These are phyloP conservation scores for Caenorhabditis briggsae DNA, from an alignment of 1,140 invertebrate genomes.

Conservation along the genomic window DNA sequence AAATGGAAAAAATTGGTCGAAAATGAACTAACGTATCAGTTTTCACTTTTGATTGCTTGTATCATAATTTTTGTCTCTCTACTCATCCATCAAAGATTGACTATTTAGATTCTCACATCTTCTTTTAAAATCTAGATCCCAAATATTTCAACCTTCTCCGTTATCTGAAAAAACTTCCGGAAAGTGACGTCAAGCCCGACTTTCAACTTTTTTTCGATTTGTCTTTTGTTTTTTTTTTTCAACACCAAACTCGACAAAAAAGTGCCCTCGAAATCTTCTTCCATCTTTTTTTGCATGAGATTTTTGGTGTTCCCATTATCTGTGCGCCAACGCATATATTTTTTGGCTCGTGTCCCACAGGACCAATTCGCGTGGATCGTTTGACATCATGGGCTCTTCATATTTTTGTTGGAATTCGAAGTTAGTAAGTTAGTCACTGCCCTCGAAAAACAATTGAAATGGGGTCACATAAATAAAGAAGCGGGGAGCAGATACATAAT, in stretches of 20 bases:
- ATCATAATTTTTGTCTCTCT: not conserved
- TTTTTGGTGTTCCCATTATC: slow-evolving; percentile 48
- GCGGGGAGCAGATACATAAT: slow-evolving; percentile 31
- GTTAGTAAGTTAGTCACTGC: slow-evolving; percentile 9
- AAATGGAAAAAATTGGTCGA: too few species aligned
- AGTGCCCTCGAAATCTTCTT: not conserved
- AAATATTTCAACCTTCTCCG: too few species aligned
- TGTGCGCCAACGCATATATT: slow-evolving; percentile 16
- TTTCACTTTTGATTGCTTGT: not conserved
- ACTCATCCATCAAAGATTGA: not conserved
- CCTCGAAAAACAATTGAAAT: slow-evolving; percentile 36
- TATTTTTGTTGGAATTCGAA: not conserved
- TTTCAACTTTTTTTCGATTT: not conserved
- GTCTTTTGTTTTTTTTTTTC: not conserved
- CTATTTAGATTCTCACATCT: too few species aligned
- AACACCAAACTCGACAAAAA: too few species aligned
- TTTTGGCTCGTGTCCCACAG: not conserved
- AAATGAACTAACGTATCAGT: too few species aligned
- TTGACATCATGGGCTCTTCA: slow-evolving; percentile 18
- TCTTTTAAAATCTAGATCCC: too few species aligned
- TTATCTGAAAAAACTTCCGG: not conserved
- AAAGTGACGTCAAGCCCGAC: slow-evolving; percentile 6
- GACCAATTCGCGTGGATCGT: slow-evolving; percentile 18
- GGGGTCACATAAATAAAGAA: not conserved
- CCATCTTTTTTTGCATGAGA: slow-evolving; percentile 38